Conservation (phyloP, 2,113 vertebrate genomes). For the Montifringilla adamsi region DNA sequence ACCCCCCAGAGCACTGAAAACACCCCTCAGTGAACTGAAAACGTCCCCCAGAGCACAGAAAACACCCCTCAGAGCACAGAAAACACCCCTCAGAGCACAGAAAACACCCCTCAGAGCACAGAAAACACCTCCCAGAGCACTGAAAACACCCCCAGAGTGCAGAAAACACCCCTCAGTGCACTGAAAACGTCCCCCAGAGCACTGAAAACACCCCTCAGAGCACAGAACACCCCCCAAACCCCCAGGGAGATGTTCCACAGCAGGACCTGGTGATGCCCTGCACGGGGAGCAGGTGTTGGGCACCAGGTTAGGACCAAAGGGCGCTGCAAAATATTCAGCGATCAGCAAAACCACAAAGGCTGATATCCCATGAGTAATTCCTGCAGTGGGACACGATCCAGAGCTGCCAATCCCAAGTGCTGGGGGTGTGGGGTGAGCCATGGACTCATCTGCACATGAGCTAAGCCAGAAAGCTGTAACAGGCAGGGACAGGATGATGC, state of each 20-base stretch:
- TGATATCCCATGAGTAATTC: background rate
- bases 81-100: background rate
- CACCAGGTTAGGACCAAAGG: background rate
- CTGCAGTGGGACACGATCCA: background rate
- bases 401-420: rapidly evolving
- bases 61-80: too few species aligned
- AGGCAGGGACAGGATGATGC: background rate
- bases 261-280: rapidly evolving
- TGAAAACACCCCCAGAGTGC: background rate
- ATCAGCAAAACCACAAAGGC: background rate
- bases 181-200: rapidly evolving
- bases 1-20: background rate
- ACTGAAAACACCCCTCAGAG: background rate
- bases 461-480: background rate
- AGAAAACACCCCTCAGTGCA: background rate
- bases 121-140: background rate
- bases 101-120: background rate
- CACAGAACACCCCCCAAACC: background rate
- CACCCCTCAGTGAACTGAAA: too few species aligned
- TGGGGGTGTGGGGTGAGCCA: background rate
- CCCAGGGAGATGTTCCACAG: rapidly evolving
- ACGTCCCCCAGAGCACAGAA: too few species aligned
- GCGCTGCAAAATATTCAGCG: background rate
- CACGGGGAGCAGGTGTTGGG: rapidly evolving
- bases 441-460: background rate